Conservation (phyloP, 2,888 invertebrate species). For the Polydrusus cervinus region DNA sequence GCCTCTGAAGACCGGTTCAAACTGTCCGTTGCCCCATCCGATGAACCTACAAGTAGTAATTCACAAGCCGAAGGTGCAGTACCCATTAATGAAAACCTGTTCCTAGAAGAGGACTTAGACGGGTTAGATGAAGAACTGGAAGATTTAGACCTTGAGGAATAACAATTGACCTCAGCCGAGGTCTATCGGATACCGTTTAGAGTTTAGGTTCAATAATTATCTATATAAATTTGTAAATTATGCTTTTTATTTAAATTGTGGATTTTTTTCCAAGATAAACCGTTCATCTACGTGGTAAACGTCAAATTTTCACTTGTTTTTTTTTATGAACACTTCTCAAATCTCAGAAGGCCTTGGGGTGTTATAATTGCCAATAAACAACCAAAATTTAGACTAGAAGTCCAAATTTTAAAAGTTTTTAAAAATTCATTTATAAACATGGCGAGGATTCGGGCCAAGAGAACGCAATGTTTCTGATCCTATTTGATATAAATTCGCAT, state of each 20-base stretch:
- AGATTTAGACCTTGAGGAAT: constrained; percentile 83
- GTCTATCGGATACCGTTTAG: constrained; percentile 47
- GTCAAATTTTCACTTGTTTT: too few relatives aligned
- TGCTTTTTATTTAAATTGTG: background rate
- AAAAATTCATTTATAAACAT: too few relatives aligned
- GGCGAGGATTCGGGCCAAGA: too few relatives aligned
- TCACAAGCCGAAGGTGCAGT: constrained; percentile 70
- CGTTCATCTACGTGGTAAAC: too few relatives aligned
- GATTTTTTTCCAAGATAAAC: background rate
- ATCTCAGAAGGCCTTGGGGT: too few relatives aligned
- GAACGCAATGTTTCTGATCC: too few relatives aligned
- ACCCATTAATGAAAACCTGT: constrained; percentile 94
- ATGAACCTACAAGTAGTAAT: constrained; percentile 58
- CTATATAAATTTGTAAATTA: background rate
- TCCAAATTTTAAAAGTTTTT: too few relatives aligned
- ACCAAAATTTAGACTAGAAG: too few relatives aligned
- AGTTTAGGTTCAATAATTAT: constrained; percentile 19
- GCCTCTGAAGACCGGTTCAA: constrained; percentile 80
- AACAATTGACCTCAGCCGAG: constrained; percentile 36
- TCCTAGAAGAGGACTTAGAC: constrained; percentile 88
- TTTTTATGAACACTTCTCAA: too few relatives aligned
- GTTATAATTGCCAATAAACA: too few relatives aligned
- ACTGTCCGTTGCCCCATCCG: constrained; percentile 68
- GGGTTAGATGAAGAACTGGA: constrained; percentile 88
- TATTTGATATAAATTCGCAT: too few relatives aligned